phyloP scores from a whole-genome alignment of 2,888 invertebrate species.

The Archips xylosteana region DNA sequence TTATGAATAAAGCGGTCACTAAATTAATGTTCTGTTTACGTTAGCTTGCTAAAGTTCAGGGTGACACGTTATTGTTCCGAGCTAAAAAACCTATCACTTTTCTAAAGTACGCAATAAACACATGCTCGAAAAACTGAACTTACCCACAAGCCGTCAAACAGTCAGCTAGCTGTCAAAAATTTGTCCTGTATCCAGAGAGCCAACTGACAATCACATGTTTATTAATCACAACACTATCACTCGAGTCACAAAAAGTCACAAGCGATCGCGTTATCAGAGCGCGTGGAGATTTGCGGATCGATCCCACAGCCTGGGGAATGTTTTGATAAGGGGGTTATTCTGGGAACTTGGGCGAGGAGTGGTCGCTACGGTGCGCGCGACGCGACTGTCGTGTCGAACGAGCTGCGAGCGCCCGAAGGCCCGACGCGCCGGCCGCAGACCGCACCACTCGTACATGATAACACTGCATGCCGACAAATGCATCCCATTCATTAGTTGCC shows the following conservation, averaged over 20 bases:
- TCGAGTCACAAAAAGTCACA: conserved; percentile 72
- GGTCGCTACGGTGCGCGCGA: conserved; percentile 70
- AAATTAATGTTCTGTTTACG: conserved; percentile 1
- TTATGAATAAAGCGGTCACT: not conserved
- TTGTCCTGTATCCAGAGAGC: conserved; percentile 36
- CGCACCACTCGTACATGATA: conserved; percentile 34
- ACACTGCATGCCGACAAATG: conserved; percentile 41
- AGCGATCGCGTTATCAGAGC: conserved; percentile 63
- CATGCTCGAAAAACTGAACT: conserved; percentile 29
- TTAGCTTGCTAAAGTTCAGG: conserved; percentile 26
- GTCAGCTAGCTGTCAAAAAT: conserved; percentile 36
- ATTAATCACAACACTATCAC: conserved; percentile 56
- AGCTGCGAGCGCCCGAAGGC: conserved; percentile 34
- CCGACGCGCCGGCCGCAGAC: conserved; percentile 41
- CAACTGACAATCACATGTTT: conserved; percentile 55
- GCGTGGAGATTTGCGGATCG: conserved; percentile 73
- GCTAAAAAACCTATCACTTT: no score
- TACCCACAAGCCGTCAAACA: conserved; percentile 32
- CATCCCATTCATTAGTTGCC: conserved; percentile 38
- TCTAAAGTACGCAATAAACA: not conserved
- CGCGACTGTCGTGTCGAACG: conserved; percentile 63
- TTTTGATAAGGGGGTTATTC: conserved; percentile 69
- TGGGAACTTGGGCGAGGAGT: conserved; percentile 51
- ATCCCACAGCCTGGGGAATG: conserved; percentile 73
- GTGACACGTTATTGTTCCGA: not conserved